Conservation (phyloP, 2,888 invertebrate species). For the Allolobophora icterica region DNA sequence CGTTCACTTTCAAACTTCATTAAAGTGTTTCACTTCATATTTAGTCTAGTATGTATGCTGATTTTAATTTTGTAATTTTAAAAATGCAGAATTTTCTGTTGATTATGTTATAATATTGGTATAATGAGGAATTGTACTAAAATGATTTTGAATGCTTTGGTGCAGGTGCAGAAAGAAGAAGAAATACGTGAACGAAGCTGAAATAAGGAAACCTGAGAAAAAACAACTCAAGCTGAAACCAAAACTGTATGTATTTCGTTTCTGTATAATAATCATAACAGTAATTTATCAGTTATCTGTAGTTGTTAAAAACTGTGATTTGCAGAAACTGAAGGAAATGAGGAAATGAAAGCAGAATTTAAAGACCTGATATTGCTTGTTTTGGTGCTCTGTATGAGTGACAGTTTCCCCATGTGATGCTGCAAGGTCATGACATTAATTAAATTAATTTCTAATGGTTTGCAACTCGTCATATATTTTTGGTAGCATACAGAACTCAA, state of each 20-base stretch:
- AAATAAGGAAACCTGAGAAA: conserved; percentile 83
- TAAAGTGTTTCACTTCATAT: too few relatives aligned
- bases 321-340: too few relatives aligned
- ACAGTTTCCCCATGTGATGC: too few relatives aligned
- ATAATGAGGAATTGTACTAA: background rate
- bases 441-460: too few relatives aligned
- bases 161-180: conserved; percentile 90
- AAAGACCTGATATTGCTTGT: too few relatives aligned
- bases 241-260: conserved; percentile 70
- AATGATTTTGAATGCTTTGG: background rate
- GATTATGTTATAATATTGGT: background rate
- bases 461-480: too few relatives aligned
- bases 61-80: conserved; percentile 19
- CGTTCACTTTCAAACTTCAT: too few relatives aligned
- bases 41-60: background rate
- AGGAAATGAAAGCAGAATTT: too few relatives aligned
- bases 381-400: too few relatives aligned
- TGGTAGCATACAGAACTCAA: too few relatives aligned
- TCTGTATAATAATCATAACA: conserved; percentile 92
- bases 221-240: conserved; percentile 72
- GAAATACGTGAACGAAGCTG: conserved; percentile 78
- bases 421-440: too few relatives aligned
- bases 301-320: too few relatives aligned
- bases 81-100: background rate
- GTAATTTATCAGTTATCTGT: conserved; percentile 66